phyloP scores from a whole-genome alignment of 1,140 invertebrate genomes.

The Meloidogyne exigua region DNA sequence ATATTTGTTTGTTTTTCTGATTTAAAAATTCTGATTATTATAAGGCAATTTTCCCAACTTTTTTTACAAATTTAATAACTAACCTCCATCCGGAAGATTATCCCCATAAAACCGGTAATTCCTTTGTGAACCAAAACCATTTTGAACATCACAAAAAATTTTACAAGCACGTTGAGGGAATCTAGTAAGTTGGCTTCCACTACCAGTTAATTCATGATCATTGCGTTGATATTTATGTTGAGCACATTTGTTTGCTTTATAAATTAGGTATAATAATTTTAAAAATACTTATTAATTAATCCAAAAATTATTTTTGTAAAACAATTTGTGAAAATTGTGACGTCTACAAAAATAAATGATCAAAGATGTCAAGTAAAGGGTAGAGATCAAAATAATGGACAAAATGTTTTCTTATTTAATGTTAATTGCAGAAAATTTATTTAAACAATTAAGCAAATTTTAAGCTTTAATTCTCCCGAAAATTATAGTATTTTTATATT shows the following conservation, averaged over 20 bases:
- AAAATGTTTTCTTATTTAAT: neutral
- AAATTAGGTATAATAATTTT: slow-evolving; percentile 47
- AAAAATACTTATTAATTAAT: slow-evolving; percentile 22
- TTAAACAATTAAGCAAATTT: too few species aligned
- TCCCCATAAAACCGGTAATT: slow-evolving; percentile 64
- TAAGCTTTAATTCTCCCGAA: too few species aligned
- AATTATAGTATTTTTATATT: too few species aligned
- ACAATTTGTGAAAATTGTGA: neutral
- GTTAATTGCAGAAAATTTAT: too few species aligned
- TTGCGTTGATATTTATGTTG: slow-evolving; percentile 60
- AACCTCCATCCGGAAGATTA: slow-evolving; percentile 59
- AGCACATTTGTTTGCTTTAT: slow-evolving; percentile 44
- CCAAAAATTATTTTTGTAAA: neutral
- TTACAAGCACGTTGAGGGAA: slow-evolving; percentile 63
- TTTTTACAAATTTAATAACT: neutral
- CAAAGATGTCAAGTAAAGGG: slow-evolving; percentile 21
- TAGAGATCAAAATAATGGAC: neutral
- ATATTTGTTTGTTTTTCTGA: too few species aligned
- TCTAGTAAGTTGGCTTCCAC: slow-evolving; percentile 55
- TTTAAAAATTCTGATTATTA: too few species aligned
- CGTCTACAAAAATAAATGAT: neutral
- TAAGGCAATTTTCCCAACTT: neutral
- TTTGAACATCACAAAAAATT: slow-evolving; percentile 62
- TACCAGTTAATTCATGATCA: slow-evolving; percentile 59
- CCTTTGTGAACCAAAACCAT: slow-evolving; percentile 47